Evolutionary conservation across 2,888 invertebrate genomes (phyloP), one percentile per base, ranked within the genome.

Genomic region (Thalpophila matura): DNA sequence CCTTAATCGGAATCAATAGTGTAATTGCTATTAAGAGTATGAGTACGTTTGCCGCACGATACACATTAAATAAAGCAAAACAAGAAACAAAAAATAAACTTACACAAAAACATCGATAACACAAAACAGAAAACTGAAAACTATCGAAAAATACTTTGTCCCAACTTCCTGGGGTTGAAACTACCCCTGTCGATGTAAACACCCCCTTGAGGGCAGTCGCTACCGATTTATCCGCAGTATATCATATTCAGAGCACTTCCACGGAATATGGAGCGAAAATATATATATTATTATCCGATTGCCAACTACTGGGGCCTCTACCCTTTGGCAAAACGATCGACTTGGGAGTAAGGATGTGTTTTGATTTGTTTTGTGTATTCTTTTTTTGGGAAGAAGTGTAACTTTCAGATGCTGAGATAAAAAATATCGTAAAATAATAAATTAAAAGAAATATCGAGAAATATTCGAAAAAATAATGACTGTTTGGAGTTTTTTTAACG

Each of bases 261-360:
- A 76, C 74, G 80, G 80, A 77, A 79, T 79, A 80, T 79, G 84
- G 83, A 79, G 81, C 82, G 84, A 83, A 89, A 90, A 90, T 91
- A 90, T 90, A 91, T 92, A 88, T 91, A 92, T 93, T 91, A 90
- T 91, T 86, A 91, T 91, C 90, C 86, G 91, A 93, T 93, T 90
- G 87, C 79, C 80, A 84, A 84, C 83, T 86, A 83, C 83, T 33
- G 56, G 77, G 68, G 79, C 81, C 77, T 78, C 70, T 86, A 85
- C 89, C 89, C 87, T 88, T 88, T 83, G 84, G 86, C 76, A 69
- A 67, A 88, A 92, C 90, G 89, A 91, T 91, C 89, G 91, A 85
- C 91, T 88, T 69, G 93, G 93, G 91, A 89, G 84, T 89, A 81
- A 72, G 54, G 14, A 56, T 61, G 60, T 81, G 75, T 81, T 88